Conservation (phyloP, 2,888 invertebrate genomes). For the Orthosia gracilis region DNA sequence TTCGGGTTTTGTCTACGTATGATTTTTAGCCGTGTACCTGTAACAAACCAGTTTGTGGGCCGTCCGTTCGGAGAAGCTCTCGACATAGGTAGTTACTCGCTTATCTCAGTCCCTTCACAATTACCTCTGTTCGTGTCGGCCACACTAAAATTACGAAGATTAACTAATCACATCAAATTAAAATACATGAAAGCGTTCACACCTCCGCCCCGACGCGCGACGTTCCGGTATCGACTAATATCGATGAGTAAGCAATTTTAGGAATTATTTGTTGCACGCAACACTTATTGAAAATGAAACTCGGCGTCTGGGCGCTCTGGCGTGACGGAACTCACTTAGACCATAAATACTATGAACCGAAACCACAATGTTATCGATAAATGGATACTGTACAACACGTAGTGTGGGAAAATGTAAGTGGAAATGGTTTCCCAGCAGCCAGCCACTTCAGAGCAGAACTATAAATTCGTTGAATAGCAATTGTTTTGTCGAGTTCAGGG, state of each 20-base stretch:
- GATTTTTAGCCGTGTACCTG: slow-evolving; percentile 89
- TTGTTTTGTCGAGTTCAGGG: slow-evolving; percentile 57
- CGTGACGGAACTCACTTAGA: slow-evolving; percentile 80
- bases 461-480: slow-evolving; percentile 68
- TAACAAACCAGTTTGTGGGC: slow-evolving; percentile 85
- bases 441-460: slow-evolving; percentile 70
- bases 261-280: slow-evolving; percentile 74
- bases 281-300: slow-evolving; percentile 75
- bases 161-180: slow-evolving; percentile 76
- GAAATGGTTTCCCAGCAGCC: slow-evolving; percentile 70
- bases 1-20: slow-evolving; percentile 86
- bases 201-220: slow-evolving; percentile 69
- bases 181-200: slow-evolving; percentile 75
- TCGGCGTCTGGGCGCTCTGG: slow-evolving; percentile 68
- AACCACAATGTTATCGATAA: slow-evolving; percentile 78
- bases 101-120: slow-evolving; percentile 78
- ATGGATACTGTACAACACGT: slow-evolving; percentile 73
- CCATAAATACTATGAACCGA: slow-evolving; percentile 72
- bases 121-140: slow-evolving; percentile 70
- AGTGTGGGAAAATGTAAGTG: slow-evolving; percentile 79
- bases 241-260: slow-evolving; percentile 77
- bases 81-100: slow-evolving; percentile 74
- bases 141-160: slow-evolving; percentile 70
- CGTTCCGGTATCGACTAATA: slow-evolving; percentile 66
- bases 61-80: slow-evolving; percentile 82